A percentile compares a stretch with the other conserved stretches of the same genome.
Conservation (phyloP, 1,140 invertebrate species). For the Pseudachorutes palmiensis region DNA sequence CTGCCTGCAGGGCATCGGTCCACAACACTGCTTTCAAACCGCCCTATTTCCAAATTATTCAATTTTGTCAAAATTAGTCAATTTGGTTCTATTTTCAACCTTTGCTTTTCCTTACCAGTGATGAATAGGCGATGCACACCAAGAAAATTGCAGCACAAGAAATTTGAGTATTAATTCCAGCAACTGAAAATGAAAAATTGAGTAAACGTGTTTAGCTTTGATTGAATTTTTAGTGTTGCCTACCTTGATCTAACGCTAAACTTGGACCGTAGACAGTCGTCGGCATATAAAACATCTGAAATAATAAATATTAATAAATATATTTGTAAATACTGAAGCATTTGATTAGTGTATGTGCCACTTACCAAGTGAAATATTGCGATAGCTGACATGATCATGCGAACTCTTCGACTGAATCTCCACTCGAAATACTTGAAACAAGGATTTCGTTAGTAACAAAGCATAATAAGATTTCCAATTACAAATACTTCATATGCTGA, state of each 20-base stretch:
- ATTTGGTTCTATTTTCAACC: not conserved
- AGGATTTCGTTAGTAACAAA: too few species aligned
- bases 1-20: conserved; percentile 74
- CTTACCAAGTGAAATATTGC: conserved; percentile 12
- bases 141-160: conserved; percentile 79
- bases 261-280: conserved; percentile 6
- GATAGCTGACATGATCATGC: not conserved
- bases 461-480: not conserved
- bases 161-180: conserved; percentile 63
- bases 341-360: not conserved
- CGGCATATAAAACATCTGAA: conserved; percentile 19
- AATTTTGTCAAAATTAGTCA: conserved; percentile 13
- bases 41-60: conserved; percentile 20
- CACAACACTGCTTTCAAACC: conserved; percentile 49
- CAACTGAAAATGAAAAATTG: conserved; percentile 49
- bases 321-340: not conserved
- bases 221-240: not conserved
- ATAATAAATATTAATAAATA: not conserved
- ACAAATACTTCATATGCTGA: conserved; percentile 34
- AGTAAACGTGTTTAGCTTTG: not conserved
- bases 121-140: conserved; percentile 87
- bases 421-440: conserved; percentile 34
- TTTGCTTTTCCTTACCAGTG: conserved; percentile 51
- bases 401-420: conserved; percentile 1
- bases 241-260: conserved; percentile 7